Evolutionary conservation across 2,888 invertebrate species (phyloP), one percentile per base, ranked within the genome.

Genomic region (Lasius platythorax): DNA sequence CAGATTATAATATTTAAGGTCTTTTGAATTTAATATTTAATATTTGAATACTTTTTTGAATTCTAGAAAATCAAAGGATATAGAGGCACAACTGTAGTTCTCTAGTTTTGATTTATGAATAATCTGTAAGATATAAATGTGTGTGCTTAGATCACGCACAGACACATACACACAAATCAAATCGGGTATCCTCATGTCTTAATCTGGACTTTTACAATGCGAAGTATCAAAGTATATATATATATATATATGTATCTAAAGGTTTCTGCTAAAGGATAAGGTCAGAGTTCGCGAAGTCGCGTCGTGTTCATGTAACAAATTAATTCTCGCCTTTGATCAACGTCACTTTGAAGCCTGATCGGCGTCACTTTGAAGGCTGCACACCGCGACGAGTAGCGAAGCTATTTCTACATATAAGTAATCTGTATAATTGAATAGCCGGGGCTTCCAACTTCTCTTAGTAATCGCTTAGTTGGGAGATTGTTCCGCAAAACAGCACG

Each of bases 351-450:
- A 81, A 81, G 79, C 74, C n/a, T 73, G 79, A 81, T 81, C 61
- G 72, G 23, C 79, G 79, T 81, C 79, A 81, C 79, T 81, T 81
- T 81, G 79, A 81, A 61, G 73, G 28, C 37, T 73, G 37, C 61
- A 37, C 73, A 37, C 73, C 73, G 73, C 72, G 79, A 81, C 61
- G 79, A 81, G 73, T 73, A 73, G 73, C 73, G 28, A 63, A 81
- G 79, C 61, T 73, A 81, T 81, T 81, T 73, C 79, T 81, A 81
- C 73, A 81, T 87, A 81, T 85, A 87, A 74, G 61, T 68, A 79
- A 56, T 74, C 75, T 70, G 61, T 85, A 85, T 88, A 89, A 89
- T 89, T 86, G 85, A 89, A 89, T 89, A 85, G 78, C 83, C 87
- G 64, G 46, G 43, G 75, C 75, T 63, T 28, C 63, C 58, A 74